These are phyloP conservation scores for Bathybates hornii DNA, from an alignment of 2,113 vertebrate genomes.

Conservation along the genomic window DNA sequence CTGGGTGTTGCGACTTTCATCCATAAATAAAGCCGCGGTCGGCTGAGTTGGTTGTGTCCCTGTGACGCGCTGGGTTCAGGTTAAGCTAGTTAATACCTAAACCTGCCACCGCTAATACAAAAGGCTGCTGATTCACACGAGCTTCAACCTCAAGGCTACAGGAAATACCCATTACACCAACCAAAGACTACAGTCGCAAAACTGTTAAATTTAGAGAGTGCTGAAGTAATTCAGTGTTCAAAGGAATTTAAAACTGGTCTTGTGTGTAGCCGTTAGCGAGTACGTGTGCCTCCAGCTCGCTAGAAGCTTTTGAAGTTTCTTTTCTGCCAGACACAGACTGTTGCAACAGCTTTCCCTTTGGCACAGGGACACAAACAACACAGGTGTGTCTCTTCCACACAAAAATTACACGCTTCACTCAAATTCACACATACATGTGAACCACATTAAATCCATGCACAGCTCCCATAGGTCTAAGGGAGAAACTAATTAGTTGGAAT, in stretches of 20 bases:
- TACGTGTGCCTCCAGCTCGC: background rate
- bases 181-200: background rate
- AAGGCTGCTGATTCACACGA: background rate
- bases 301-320: constrained; percentile 11
- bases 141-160: background rate
- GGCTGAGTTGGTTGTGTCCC: too few species aligned
- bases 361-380: background rate
- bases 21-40: too few species aligned
- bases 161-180: background rate
- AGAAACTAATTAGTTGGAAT: constrained; percentile 36
- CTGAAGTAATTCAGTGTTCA: background rate
- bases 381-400: background rate
- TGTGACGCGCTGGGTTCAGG: background rate
- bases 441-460: background rate
- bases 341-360: background rate
- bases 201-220: background rate
- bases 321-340: background rate
- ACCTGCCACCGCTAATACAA: background rate
- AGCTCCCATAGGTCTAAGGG: background rate
- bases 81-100: background rate
- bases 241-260: background rate
- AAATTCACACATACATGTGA: background rate
- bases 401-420: background rate
- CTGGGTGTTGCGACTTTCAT: too few species aligned
- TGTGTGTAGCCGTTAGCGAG: background rate